Evolutionary conservation across 2,797 vertebrate species (phyloP).

Genomic region (Cryptoblepharus egeriae): DNA sequence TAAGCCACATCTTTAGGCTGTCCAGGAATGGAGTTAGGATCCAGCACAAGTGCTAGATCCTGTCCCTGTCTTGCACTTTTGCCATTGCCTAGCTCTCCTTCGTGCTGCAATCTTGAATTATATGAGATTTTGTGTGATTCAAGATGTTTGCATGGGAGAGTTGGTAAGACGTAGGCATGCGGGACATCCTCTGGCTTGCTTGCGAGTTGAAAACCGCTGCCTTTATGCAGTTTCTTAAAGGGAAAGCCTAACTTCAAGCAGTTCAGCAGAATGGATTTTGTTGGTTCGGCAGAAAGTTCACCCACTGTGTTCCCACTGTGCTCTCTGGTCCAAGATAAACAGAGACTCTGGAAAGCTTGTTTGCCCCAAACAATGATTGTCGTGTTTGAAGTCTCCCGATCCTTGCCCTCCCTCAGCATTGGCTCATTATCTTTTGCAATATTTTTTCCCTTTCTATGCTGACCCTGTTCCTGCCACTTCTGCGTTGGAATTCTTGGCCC

Average conservation of each 20-base stretch:
- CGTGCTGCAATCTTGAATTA: too few species aligned
- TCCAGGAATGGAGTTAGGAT: too few species aligned
- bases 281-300: slow-evolving; percentile 63
- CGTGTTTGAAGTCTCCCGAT: slow-evolving; percentile 65
- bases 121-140: too few species aligned
- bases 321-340: slow-evolving; percentile 68
- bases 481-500: slow-evolving; percentile 64
- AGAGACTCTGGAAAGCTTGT: slow-evolving; percentile 64
- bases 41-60: too few species aligned
- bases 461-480: slow-evolving; percentile 59
- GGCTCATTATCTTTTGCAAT: slow-evolving; percentile 63
- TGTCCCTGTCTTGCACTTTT: too few species aligned
- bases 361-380: slow-evolving; percentile 60
- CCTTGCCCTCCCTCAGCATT: slow-evolving; percentile 60
- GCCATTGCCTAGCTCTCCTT: too few species aligned
- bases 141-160: too few species aligned
- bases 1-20: too few species aligned
- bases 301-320: slow-evolving; percentile 65
- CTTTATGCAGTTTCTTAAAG: not conserved
- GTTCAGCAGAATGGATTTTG: slow-evolving; percentile 46
- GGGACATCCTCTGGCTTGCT: too few species aligned
- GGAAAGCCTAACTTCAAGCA: slow-evolving; percentile 8
- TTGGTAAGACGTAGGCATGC: too few species aligned
- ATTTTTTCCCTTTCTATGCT: slow-evolving; percentile 62
- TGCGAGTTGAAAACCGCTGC: too few species aligned